These are phyloP conservation scores for Antheraea assamensis DNA, from an alignment of 2,888 invertebrate species.

Conservation along the genomic window DNA sequence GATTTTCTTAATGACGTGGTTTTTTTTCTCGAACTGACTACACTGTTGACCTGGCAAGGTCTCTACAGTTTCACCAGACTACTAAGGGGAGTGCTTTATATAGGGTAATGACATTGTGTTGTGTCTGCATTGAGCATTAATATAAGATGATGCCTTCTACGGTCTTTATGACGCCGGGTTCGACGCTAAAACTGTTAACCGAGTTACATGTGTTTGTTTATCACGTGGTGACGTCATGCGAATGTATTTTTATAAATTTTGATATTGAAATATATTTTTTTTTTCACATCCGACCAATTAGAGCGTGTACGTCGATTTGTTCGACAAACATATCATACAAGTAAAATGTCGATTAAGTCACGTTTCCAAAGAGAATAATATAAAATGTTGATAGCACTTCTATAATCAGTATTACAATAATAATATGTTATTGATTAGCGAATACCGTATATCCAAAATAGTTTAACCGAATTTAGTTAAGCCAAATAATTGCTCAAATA, in stretches of 20 bases:
- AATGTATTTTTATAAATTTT: neutral
- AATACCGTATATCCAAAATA: neutral
- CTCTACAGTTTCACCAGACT: too few species aligned
- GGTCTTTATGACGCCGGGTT: neutral
- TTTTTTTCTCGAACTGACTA: too few species aligned
- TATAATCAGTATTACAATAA: neutral
- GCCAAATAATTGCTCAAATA: constrained; percentile 9
- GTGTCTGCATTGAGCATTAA: neutral
- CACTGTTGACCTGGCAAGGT: too few species aligned
- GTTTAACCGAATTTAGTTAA: constrained; percentile 1
- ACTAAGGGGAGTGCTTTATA: too few species aligned
- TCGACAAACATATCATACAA: neutral
- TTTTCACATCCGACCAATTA: neutral
- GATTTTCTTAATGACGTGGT: too few species aligned
- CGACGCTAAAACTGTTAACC: neutral
- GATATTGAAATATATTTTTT: constrained; percentile 4
- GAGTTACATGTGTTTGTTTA: neutral
- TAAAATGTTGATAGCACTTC: neutral
- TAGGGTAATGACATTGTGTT: too few species aligned
- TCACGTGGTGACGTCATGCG: constrained; percentile 2
- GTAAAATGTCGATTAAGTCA: neutral
- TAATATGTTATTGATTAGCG: neutral
- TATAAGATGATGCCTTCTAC: neutral
- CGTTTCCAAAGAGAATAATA: neutral
- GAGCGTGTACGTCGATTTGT: neutral